Base-by-base conservation (phyloP, 2,888 invertebrate genomes). In the Pomacea canaliculata region DNA sequence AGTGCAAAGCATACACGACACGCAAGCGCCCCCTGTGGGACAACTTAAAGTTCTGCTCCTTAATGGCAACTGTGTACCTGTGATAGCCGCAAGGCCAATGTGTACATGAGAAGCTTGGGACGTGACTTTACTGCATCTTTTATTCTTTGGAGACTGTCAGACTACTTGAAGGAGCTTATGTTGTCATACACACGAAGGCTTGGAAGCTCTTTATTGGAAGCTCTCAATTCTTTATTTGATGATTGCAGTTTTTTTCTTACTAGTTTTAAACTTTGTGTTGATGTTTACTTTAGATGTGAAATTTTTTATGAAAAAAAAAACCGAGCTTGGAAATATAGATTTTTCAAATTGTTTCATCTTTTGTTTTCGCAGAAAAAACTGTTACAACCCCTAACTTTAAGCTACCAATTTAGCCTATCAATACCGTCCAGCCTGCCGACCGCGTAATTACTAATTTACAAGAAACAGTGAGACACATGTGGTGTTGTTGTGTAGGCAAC, bases 31-130 rank as follows among this genome's bases (percentile, higher is more conserved):
- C 94, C 0, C 91, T 96, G 70, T 96, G 96, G 90, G 93, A 95
- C 88, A 96, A 96, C 91, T 95, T 84, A 93, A 93, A 80, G 90
- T 96, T 79, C 92, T 94, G 95, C 96, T 0, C 95, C 95, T 0
- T 95, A 96, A 87, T 95, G 95, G 5, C 94, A 95, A 79, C 89
- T 94, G 16, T 95, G 95, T 85, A 95, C 95, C 0, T 95, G 95
- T 86, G 95, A 95, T 82, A 92, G 91, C 16, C 94, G 93, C 80
- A 96, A 96, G 87, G 95, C 95, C 95, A 0, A 90, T 93, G 80
- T 96, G 95, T 95, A 92, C 62, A 86, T 93, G 1, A 87, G 9
- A 93, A 92, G 90, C 19, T 81, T 90, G 1, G 90, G 83, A 82
- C n/a, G n/a, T n/a, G n/a, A n/a, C n/a, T n/a, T n/a, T n/a, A n/a